Base-by-base conservation (phyloP, 92 coral and sea anemone species). In the Porites lobata region DNA sequence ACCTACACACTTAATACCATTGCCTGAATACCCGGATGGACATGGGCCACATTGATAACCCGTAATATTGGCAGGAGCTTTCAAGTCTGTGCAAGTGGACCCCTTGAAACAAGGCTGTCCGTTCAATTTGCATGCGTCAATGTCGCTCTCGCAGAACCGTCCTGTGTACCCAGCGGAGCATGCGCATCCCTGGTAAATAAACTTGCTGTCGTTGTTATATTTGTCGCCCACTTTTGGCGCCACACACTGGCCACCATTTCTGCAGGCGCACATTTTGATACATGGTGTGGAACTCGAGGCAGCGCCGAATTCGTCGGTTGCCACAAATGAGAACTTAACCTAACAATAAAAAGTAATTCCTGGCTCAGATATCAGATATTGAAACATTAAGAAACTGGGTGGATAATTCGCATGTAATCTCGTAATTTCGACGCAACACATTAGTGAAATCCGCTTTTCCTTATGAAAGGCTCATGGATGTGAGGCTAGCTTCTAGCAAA, bases 41-140 rank as follows among this genome's bases (percentile, higher is more conserved):
- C 98, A 95, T 0, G 83, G 79, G 6, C 94, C 96, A 72, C 98
- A 95, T 22, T 50, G 59, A 79, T 65, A 95, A 2, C 93, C 94
- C 3, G 89, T 61, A 13, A 86, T 59, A 14, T 85, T 82, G 9
- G 81, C 83, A 2, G 95, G 95, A 9, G 93, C 65, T 47, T 91
- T 91, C 11, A 80, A 47, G 66, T 95, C 96, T 8, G 80, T 78
- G 69, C 98, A 95, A 13, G 61, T 89, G 47, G 91, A 96, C 50
- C 92, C 92, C 80, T 89, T 89, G 87, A 90, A 90, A 75, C 98
- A 95, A 8, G 94, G 96, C 14, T 93, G 87, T 11, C 96, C 94
- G 66, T 80, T 85, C 22, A 76, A 63, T 13, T 24, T 76, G 61
- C 98, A 95, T 52, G 96, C 95, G 66, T 95, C 90, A 32, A 89